Percentiles rank a stretch among this genome's conserved stretches.
Conservation (phyloP, 2,888 invertebrate genomes). For the Chrysomela aeneicollis region DNA sequence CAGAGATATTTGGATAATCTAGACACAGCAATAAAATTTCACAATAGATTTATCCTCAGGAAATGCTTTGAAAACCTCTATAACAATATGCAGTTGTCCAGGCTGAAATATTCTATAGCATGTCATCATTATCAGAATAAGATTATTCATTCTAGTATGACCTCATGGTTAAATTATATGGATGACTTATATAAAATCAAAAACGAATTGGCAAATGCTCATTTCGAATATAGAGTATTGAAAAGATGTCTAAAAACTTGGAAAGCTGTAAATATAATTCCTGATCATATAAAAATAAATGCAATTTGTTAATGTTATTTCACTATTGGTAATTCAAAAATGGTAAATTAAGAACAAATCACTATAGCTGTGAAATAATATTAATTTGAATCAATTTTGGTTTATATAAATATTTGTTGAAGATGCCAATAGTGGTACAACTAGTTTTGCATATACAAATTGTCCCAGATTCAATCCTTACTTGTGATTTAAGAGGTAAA, state of each 20-base stretch:
- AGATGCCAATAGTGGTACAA: too few species aligned
- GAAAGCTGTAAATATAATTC: conserved; percentile 61
- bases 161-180: conserved; percentile 45
- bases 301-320: too few species aligned
- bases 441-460: too few species aligned
- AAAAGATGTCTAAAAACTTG: conserved; percentile 63
- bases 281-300: too few species aligned
- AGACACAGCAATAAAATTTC: conserved; percentile 60
- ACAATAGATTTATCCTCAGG: conserved; percentile 57
- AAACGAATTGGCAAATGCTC: conserved; percentile 66
- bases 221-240: conserved; percentile 64
- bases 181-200: conserved; percentile 58
- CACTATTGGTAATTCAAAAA: not conserved
- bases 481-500: too few species aligned
- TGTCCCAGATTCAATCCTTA: too few species aligned
- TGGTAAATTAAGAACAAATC: too few species aligned
- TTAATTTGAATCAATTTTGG: too few species aligned
- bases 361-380: too few species aligned
- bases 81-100: conserved; percentile 54
- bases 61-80: conserved; percentile 57
- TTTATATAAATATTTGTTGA: too few species aligned
- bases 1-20: conserved; percentile 59
- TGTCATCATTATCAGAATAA: conserved; percentile 47
- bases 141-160: conserved; percentile 43
- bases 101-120: conserved; percentile 53